Conservation (phyloP, 2,797 vertebrate genomes). For the Cyprinodon diabolis region DNA sequence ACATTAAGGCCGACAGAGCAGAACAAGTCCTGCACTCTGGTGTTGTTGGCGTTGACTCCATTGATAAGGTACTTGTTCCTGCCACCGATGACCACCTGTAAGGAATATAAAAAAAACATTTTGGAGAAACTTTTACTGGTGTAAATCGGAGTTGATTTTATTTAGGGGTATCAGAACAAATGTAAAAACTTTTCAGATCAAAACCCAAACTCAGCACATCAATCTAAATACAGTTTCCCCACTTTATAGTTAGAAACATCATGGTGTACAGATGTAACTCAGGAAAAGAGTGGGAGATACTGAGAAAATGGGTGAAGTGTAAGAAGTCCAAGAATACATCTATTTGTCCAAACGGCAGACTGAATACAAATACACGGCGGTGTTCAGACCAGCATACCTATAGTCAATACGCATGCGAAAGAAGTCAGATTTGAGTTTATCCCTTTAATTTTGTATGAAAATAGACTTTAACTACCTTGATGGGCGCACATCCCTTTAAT, state of each 20-base stretch:
- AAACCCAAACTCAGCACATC: neutral
- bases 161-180: neutral
- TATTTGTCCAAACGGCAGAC: neutral
- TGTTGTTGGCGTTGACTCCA: slow-evolving; percentile 89
- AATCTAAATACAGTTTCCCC: neutral
- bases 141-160: neutral
- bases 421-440: too few relatives aligned
- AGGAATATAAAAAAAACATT: neutral
- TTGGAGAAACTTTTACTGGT: too few relatives aligned
- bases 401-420: too few relatives aligned
- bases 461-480: too few relatives aligned
- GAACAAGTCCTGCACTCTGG: slow-evolving; percentile 93
- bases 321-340: neutral
- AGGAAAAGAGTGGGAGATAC: neutral
- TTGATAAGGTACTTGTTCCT: slow-evolving; percentile 97
- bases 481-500: too few relatives aligned
- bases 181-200: neutral
- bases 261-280: neutral
- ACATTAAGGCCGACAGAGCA: slow-evolving; percentile 96
- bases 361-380: neutral
- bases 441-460: too few relatives aligned
- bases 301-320: neutral
- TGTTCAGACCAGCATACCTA: too few relatives aligned
- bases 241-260: neutral
- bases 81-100: slow-evolving; percentile 90